These are phyloP conservation scores for Psammodynastes pulverulentus DNA, from an alignment of 2,113 vertebrate species.

Conservation along the genomic window DNA sequence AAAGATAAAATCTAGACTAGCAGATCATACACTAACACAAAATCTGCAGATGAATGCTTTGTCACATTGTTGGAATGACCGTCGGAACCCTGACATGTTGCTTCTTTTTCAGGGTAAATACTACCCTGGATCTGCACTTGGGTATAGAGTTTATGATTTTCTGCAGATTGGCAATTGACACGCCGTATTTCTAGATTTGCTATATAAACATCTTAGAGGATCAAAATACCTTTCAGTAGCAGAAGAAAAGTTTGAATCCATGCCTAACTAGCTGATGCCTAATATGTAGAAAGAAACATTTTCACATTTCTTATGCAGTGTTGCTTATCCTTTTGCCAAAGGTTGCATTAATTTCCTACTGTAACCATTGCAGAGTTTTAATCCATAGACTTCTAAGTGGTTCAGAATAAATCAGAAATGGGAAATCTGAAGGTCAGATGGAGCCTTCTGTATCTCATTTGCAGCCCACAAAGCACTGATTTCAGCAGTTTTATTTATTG, in stretches of 20 bases:
- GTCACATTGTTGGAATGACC: too few species aligned
- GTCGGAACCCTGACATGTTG: too few species aligned
- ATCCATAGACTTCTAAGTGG: neutral
- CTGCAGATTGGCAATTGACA: neutral
- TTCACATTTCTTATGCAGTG: neutral
- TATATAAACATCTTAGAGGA: neutral
- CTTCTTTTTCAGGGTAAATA: neutral
- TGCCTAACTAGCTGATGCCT: neutral
- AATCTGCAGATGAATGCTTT: neutral
- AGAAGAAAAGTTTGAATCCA: neutral
- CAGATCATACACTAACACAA: neutral
- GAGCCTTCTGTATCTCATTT: neutral
- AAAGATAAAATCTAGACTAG: neutral
- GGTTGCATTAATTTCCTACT: accelerated
- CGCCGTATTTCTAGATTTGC: neutral
- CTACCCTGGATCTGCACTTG: neutral
- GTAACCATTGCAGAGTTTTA: accelerated
- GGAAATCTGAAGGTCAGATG: neutral
- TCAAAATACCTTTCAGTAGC: neutral
- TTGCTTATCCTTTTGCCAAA: accelerated
- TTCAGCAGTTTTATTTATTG: neutral
- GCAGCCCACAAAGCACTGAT: neutral
- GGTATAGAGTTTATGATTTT: neutral
- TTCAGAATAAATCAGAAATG: neutral
- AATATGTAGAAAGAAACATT: neutral